Evolutionary conservation across 2,113 vertebrate genomes (phyloP), one percentile per base, ranked within the genome.

Genomic region (Ovis canadensis): DNA sequence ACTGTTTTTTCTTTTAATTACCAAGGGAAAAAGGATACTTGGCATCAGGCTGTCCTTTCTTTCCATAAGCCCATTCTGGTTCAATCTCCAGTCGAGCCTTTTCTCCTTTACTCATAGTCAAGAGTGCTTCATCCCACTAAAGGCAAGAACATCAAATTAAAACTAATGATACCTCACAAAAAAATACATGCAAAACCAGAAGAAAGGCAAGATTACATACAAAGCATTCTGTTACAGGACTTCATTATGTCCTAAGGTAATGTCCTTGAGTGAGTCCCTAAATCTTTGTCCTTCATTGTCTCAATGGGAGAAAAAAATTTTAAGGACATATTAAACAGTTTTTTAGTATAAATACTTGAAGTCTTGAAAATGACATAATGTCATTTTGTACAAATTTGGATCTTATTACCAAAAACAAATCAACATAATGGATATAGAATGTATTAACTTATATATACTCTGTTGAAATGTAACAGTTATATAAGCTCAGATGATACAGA

Each of bases 21-120:
- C 48, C 27, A 96, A 89, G 43, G 64, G 11, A 96, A 84, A 98
- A 99, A 99, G 99, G 99, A 99, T 99, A 99, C 99, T 99, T 99
- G 31, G 99, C 99, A 1, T 99, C 99, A 0, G 99, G 99, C 92
- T 99, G 98, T 11, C 99, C 99, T 96, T 99, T 99, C 98, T 98
- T 99, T 50, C 99, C 99, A 0, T 99, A 99, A 0, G 99, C 99
- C 99, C 99, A 99, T 98, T 99, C 99, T 0, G 99, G 98, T 96
- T 99, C 99, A 2, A 99, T 99, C 98, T 99, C 99, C 97, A 99
- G 89, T n/a, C 99, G 99, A 13, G 99, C 99, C 1, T 99, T 99
- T 98, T 99, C 99, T 19, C 99, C 99, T 98, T 99, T 99, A 97
- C 99, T 99, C 99, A 99, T 99, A 0, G 99, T 99, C 78, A 99